A percentile compares a stretch with the other conserved stretches of the same genome.
phyloP scores from a whole-genome alignment of 64 coral and sea anemone species.

The Stichodactyla helianthus region DNA sequence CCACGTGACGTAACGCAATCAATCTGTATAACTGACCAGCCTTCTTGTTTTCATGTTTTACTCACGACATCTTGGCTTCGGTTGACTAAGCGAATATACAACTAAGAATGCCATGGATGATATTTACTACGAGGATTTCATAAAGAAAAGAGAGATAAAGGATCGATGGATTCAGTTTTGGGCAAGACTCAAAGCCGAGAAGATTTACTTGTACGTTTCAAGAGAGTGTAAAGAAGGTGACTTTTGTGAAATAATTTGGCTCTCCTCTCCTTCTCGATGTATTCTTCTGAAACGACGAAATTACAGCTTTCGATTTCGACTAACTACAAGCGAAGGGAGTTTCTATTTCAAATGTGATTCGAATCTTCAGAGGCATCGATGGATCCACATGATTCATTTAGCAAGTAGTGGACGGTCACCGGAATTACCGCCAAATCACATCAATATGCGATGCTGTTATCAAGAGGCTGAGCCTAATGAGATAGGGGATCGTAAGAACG shows the following conservation, averaged over 20 bases:
- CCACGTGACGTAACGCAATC: not conserved
- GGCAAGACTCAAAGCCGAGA: slow-evolving; percentile 13
- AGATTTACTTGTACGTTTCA: slow-evolving; percentile 49
- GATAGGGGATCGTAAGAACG: not conserved
- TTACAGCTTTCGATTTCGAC: slow-evolving; percentile 71
- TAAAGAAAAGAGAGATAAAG: slow-evolving; percentile 41
- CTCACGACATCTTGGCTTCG: not conserved
- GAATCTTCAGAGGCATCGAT: slow-evolving; percentile 83
- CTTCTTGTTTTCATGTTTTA: not conserved
- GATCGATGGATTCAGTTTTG: slow-evolving; percentile 45
- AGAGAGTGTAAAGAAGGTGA: slow-evolving; percentile 38
- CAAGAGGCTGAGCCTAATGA: not conserved
- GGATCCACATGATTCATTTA: slow-evolving; percentile 80
- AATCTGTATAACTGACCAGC: not conserved
- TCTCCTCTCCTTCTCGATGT: slow-evolving; percentile 56
- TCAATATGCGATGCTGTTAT: slow-evolving; percentile 23
- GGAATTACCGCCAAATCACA: slow-evolving; percentile 6
- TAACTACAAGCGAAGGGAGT: slow-evolving; percentile 38
- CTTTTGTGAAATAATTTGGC: slow-evolving; percentile 50
- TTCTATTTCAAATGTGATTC: slow-evolving; percentile 74
- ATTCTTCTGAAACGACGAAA: slow-evolving; percentile 50
- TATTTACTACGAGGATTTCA: slow-evolving; percentile 41
- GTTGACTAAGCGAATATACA: not conserved
- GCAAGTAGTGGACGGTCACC: not conserved
- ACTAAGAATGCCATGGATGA: slow-evolving; percentile 7